Base-by-base conservation (phyloP, 1,140 invertebrate species). In the Musca domestica region DNA sequence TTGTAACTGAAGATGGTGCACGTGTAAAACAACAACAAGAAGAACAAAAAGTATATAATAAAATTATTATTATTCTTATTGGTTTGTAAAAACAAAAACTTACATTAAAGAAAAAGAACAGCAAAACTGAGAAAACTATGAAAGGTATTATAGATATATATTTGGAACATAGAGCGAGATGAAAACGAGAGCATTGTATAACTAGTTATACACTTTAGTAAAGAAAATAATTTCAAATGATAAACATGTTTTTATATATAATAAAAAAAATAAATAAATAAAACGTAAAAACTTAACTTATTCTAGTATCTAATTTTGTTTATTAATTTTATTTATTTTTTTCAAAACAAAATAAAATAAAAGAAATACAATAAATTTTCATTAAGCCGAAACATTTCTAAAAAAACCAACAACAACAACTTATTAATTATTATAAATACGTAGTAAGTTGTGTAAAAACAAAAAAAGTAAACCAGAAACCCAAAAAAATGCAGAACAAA, bases 361-460 rank as follows among this genome's bases (percentile, higher is more conserved):
- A n/a, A n/a, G 15, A 61, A 61, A 34, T 34, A 19, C 4, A 61
- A n/a, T 19, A 61, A 34, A 61, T 56, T 56, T 56, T 10, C 17
- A 51, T 20, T 61, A 63, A 56, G 61, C 47, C 61, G 10, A 63
- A 63, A 46, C 15, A n/a, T 65, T 69, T 64, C 68, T 69, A 41
- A 41, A 41, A 69, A 67, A 67, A 72, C 61, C 6, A 63, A 22
- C n/a, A 63, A 63, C n/a, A 63, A 23, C 19, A 23, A 25, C 47
- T 54, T 70, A 76, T 71, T 74, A 73, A 41, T 41, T 27, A 74
- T 71, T 77, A 74, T 77, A 73, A 70, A 64, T 41, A 41, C 10
- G 34, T 41, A 41, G 34, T 41, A 41, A 41, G 34, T 41, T 41
- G 70, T 70, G 67, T 69, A 74, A 22, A 23, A 41, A 61, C 17